Evolutionary conservation across 2,888 invertebrate species (phyloP).

Genomic region (Agrypnus murinus): DNA sequence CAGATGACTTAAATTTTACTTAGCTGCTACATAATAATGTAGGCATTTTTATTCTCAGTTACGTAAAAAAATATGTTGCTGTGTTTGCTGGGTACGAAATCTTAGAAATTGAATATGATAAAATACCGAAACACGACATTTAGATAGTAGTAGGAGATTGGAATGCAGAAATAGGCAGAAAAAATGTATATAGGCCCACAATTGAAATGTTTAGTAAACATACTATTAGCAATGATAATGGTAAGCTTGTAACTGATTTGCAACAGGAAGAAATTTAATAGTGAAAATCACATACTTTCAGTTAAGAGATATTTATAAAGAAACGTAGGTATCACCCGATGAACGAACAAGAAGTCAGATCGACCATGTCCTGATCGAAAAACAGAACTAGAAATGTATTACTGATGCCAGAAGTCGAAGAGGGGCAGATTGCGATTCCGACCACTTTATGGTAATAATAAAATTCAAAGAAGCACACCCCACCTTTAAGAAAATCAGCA

Average conservation of each 20-base stretch:
- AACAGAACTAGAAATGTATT: neutral
- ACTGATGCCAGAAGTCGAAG: no score
- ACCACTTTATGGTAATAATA: no score
- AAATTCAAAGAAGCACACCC: no score
- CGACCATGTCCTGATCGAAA: slow-evolving; percentile 11
- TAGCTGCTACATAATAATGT: no score
- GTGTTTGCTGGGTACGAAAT: no score
- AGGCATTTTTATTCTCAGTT: no score
- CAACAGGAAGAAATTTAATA: slow-evolving; percentile 4
- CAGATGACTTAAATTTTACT: no score
- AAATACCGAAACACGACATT: no score
- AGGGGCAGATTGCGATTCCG: neutral
- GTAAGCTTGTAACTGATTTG: slow-evolving; percentile 9
- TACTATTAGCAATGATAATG: neutral
- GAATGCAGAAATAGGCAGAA: neutral
- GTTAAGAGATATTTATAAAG: slow-evolving; percentile 16
- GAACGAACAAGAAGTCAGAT: slow-evolving; percentile 12
- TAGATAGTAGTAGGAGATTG: neutral
- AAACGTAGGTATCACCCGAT: slow-evolving; percentile 4
- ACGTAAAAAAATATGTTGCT: no score
- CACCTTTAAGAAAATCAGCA: no score
- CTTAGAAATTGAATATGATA: no score
- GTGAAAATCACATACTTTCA: neutral
- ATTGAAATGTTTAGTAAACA: slow-evolving; percentile 2
- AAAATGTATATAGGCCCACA: no score